Conservation (phyloP, 2,797 vertebrate species). For the Spinus pinus region DNA sequence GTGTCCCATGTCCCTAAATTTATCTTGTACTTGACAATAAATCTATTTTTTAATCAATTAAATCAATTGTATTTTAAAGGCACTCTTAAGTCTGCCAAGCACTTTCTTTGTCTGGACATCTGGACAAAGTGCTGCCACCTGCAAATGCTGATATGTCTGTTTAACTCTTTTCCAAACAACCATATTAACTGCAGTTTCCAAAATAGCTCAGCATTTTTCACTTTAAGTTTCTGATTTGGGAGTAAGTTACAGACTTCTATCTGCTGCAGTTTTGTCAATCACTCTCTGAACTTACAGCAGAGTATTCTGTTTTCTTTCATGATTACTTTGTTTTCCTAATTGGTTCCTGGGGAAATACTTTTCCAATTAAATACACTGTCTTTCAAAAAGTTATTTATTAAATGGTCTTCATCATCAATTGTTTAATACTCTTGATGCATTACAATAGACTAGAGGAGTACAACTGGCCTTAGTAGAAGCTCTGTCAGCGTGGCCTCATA, state of each 20-base stretch:
- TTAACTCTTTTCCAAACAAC: not conserved
- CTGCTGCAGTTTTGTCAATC: not conserved
- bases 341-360: slow-evolving; percentile 15
- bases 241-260: not conserved
- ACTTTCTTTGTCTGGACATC: not conserved
- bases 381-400: slow-evolving; percentile 12
- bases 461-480: not conserved
- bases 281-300: not conserved
- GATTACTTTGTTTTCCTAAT: slow-evolving; percentile 25
- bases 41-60: too few species aligned
- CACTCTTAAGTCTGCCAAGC: not conserved
- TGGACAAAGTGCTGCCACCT: not conserved
- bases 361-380: not conserved
- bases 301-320: not conserved
- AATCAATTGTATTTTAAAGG: not conserved
- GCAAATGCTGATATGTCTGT: not conserved
- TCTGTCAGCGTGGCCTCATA: not conserved
- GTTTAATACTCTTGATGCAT: not conserved
- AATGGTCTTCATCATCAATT: not conserved
- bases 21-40: not conserved
- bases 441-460: not conserved
- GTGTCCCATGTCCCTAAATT: not conserved
- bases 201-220: not conserved
- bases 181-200: not conserved
- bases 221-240: not conserved